These are phyloP conservation scores for Bombycilla garrulus DNA, from an alignment of 2,113 vertebrate genomes.

Conservation along the genomic window DNA sequence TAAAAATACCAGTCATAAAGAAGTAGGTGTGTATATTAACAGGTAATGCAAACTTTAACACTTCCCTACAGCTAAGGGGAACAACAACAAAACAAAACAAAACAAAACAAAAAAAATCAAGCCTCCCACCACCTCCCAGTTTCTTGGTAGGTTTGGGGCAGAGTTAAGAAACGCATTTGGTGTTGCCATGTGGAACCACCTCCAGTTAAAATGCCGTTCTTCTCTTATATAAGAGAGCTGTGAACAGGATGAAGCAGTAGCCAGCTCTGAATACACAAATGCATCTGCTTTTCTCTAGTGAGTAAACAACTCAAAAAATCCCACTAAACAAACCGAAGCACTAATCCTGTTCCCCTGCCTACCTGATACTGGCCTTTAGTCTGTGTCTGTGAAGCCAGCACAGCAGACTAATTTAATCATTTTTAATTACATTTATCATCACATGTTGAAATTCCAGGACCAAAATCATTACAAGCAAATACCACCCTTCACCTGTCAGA, in stretches of 20 bases:
- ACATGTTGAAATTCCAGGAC: not conserved
- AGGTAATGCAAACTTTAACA: not conserved
- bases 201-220: not conserved
- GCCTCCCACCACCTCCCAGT: not conserved
- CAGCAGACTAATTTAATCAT: not conserved
- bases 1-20: not conserved
- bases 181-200: not conserved
- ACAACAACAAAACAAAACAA: not conserved
- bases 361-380: not conserved
- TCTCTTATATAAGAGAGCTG: not conserved
- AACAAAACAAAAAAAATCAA: not conserved
- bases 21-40: not conserved
- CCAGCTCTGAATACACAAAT: not conserved
- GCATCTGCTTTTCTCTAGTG: not conserved
- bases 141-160: not conserved
- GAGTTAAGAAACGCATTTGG: not conserved
- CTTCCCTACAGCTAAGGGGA: not conserved
- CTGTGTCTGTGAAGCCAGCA: not conserved
- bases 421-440: not conserved
- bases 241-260: not conserved
- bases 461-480: not conserved
- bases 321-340: not conserved
- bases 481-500: not conserved
- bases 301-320: not conserved
- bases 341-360: not conserved